These are phyloP conservation scores for Anisognathus igniventris DNA, from an alignment of 2,797 vertebrate genomes.

Conservation along the genomic window DNA sequence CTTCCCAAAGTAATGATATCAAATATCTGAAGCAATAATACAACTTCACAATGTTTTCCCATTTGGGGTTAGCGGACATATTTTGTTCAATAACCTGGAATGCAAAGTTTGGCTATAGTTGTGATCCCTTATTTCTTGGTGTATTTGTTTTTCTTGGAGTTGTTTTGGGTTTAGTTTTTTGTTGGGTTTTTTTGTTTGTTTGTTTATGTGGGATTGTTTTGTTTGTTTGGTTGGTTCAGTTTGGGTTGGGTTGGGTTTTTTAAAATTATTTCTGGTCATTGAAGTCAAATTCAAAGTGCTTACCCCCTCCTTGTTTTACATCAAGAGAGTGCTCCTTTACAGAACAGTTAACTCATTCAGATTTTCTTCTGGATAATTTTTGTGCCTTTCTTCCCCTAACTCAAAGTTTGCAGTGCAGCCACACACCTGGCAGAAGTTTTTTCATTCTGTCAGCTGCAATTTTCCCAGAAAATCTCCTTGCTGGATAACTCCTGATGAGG, in stretches of 20 bases:
- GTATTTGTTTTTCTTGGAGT: background rate
- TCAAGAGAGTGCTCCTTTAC: background rate
- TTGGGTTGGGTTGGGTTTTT: background rate
- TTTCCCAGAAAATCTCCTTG: background rate
- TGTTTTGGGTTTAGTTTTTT: background rate
- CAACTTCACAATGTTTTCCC: background rate
- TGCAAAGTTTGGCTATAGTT: background rate
- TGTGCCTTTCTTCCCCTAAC: background rate
- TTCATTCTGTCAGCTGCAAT: background rate
- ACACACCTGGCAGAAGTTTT: background rate
- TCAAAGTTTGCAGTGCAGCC: background rate
- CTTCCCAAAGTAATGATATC: background rate
- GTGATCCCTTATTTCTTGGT: background rate
- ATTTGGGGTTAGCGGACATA: background rate
- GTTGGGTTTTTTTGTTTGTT: background rate
- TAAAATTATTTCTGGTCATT: background rate
- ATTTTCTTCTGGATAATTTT: background rate
- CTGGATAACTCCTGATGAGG: background rate
- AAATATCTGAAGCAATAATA: background rate
- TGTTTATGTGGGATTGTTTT: background rate
- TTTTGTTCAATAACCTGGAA: background rate
- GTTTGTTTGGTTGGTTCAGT: background rate
- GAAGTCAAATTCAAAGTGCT: background rate
- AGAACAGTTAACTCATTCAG: background rate
- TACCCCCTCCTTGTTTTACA: background rate